These are phyloP conservation scores for Acanthosepion pharaonis DNA, from an alignment of 2,888 invertebrate species.

Conservation along the genomic window DNA sequence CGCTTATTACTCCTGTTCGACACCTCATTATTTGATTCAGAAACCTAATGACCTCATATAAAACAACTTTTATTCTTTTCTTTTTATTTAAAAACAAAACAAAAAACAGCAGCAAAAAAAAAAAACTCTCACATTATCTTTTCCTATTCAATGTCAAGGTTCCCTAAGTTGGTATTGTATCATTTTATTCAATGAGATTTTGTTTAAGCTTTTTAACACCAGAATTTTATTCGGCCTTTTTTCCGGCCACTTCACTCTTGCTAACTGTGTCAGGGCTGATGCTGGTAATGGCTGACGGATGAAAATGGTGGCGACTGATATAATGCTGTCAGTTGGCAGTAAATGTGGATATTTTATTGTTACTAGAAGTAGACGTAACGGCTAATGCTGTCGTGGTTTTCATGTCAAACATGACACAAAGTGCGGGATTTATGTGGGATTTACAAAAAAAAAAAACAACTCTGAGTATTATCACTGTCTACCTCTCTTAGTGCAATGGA, in stretches of 20 bases:
- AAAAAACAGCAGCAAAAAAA: not conserved
- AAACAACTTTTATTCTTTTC: not conserved
- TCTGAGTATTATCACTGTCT: too few species aligned
- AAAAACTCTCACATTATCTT: not conserved
- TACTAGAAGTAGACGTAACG: too few species aligned
- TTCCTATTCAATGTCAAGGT: not conserved
- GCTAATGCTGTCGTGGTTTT: too few species aligned
- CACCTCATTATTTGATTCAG: not conserved
- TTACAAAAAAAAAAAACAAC: too few species aligned
- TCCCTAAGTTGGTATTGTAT: not conserved
- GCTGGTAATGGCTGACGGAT: not conserved
- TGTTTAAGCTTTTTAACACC: not conserved
- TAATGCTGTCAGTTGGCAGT: too few species aligned
- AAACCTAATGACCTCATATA: not conserved
- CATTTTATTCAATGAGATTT: slow-evolving; percentile 2
- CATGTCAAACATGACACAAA: too few species aligned
- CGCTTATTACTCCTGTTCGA: not conserved
- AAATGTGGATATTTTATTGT: too few species aligned
- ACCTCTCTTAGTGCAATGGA: too few species aligned
- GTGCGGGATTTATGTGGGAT: too few species aligned
- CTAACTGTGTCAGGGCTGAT: not conserved
- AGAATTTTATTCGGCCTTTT: not conserved
- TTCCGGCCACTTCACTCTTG: not conserved
- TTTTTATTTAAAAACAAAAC: not conserved
- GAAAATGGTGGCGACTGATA: not conserved